phyloP scores from a whole-genome alignment of 2,888 invertebrate genomes.

The Calameuta filiformis region DNA sequence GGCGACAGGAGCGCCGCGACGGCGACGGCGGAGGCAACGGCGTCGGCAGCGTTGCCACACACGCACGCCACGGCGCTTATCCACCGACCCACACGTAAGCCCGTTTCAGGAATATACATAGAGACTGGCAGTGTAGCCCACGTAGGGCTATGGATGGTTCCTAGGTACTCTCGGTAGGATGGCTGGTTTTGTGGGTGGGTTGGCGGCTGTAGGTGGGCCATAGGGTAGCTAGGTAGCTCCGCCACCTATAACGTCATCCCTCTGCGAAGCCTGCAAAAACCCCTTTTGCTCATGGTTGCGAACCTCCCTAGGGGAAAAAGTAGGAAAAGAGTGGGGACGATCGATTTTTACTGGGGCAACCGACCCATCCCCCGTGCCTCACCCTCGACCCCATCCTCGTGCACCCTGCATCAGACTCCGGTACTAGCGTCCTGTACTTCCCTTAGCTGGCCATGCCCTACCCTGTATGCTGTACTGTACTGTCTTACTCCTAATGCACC shows the following conservation, averaged over 20 bases:
- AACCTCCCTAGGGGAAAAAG: constrained; percentile 56
- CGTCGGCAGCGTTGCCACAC: constrained; percentile 47
- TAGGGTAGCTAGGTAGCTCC: too few species aligned
- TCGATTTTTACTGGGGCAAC: constrained; percentile 69
- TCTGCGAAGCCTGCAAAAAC: constrained; percentile 50
- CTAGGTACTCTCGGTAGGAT: too few species aligned
- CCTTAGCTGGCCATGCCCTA: constrained; percentile 45
- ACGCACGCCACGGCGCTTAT: constrained; percentile 21
- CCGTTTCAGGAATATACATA: background rate
- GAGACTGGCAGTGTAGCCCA: background rate
- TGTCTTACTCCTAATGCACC: constrained; percentile 33
- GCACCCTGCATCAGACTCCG: constrained; percentile 42
- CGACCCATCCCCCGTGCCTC: constrained; percentile 51
- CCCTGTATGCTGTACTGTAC: constrained; percentile 35
- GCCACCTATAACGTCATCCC: constrained; percentile 9
- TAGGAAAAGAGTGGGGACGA: constrained; percentile 64
- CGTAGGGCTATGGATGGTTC: too few species aligned
- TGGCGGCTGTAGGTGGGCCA: too few species aligned
- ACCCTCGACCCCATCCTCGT: constrained; percentile 52
- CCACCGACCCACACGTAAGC: constrained; percentile 21
- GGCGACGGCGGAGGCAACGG: constrained; percentile 46
- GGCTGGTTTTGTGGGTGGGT: too few species aligned
- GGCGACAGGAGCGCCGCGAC: constrained; percentile 53
- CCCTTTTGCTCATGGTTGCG: constrained; percentile 38
- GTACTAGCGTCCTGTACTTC: constrained; percentile 29